These are phyloP conservation scores for Trissolcus basalis DNA, from an alignment of 1,140 invertebrate species.

Conservation along the genomic window DNA sequence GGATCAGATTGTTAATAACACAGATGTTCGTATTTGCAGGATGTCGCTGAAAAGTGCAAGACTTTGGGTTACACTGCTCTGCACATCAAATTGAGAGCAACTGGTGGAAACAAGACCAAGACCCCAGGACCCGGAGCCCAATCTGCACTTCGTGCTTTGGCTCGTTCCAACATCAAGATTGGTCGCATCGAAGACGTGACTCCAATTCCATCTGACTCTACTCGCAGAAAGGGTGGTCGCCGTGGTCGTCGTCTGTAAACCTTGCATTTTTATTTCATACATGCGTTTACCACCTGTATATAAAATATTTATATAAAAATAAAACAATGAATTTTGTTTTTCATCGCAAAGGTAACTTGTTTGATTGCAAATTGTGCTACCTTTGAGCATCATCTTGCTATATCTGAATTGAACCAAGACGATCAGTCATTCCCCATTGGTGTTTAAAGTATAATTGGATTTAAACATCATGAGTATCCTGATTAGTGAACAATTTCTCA, in stretches of 20 bases:
- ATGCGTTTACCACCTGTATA: slow-evolving; percentile 14
- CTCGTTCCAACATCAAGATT: slow-evolving; percentile 99
- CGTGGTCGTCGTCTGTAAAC: slow-evolving; percentile 98
- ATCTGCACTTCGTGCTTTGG: slow-evolving; percentile 96
- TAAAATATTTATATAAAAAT: slow-evolving; percentile 20
- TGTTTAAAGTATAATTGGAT: too few species aligned
- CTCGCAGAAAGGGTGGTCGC: slow-evolving; percentile 99
- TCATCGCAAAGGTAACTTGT: too few species aligned
- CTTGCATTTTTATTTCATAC: slow-evolving; percentile 19
- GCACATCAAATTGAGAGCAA: slow-evolving; percentile 98
- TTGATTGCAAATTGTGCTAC: too few species aligned
- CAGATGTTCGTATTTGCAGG: slow-evolving; percentile 76
- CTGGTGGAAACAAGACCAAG: slow-evolving; percentile 98
- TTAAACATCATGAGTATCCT: too few species aligned
- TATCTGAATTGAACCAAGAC: too few species aligned
- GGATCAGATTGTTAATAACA: not conserved
- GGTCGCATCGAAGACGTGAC: slow-evolving; percentile 99
- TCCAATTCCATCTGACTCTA: slow-evolving; percentile 98
- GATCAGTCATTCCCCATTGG: too few species aligned
- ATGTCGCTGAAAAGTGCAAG: slow-evolving; percentile 99
- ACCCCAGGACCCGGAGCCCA: slow-evolving; percentile 99
- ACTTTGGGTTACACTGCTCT: slow-evolving; percentile 96
- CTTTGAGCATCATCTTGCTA: too few species aligned
- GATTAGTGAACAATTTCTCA: too few species aligned
- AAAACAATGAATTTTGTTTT: too few species aligned